Base-by-base conservation (phyloP, 1,140 invertebrate species). In the Acromyrmex heyeri region DNA sequence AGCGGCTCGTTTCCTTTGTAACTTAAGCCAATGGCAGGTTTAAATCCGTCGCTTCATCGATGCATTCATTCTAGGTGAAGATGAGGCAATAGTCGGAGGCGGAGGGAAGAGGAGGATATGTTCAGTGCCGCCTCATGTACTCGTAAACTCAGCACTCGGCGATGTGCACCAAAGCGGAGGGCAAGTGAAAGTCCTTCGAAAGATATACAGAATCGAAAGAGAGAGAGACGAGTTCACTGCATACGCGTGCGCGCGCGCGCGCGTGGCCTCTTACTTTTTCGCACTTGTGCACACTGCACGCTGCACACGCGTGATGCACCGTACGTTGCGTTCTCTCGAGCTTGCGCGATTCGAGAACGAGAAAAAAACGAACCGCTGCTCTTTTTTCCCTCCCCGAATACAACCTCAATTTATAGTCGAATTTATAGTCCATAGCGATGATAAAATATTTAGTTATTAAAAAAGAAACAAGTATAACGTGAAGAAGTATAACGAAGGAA, bases 111-210 rank as follows among this genome's bases (percentile, higher is more conserved):
- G 79, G 21, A 81, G 69, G 78, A 79, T 69, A 77, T 57, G 44
- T 48, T 87, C 57, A 48, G 62, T 70, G 76, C 62, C 48, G 53
- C 64, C 44, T 83, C 85, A 30, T 59, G 78, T 86, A 53, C 50
- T 89, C 86, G 85, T 72, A 77, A 82, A 78, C 86, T 86, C 83
- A 69, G 78, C 88, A 44, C 77, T 90, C 86, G 89, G 88, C 90
- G 59, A 86, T 89, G 86, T 86, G n/a, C 69, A 81, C 83, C 79
- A 85, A 78, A 89, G 90, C 87, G 86, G 88, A 86, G 90, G 87
- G 91, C 87, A 90, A 88, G 86, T 90, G 90, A 90, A 90, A 90
- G 89, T 91, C 73, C 88, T 73, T 88, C 83, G 91, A 92, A 91
- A 91, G 91, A 92, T 86, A 82, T 50, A 79, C 34, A 59, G 34